Evolutionary conservation across 2,797 vertebrate genomes (phyloP).

Genomic region (Sparidentex hasta): DNA sequence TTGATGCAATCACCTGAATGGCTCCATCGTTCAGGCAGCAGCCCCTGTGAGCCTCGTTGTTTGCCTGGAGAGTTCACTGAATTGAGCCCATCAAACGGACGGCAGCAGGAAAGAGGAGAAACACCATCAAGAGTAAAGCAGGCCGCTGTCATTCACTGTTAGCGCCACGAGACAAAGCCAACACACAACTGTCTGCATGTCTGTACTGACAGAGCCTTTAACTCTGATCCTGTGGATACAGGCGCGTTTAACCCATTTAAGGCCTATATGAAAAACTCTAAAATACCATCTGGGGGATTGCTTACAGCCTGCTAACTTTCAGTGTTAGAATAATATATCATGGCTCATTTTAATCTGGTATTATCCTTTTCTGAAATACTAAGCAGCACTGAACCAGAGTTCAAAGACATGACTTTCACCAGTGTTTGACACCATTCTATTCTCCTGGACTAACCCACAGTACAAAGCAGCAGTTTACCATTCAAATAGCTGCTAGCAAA

Average conservation of each 20-base stretch:
- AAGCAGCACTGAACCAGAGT: too few relatives aligned
- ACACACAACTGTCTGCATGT: background rate
- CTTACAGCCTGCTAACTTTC: too few relatives aligned
- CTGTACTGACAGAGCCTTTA: background rate
- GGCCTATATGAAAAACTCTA: too few relatives aligned
- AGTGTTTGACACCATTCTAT: too few relatives aligned
- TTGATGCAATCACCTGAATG: constrained; percentile 59
- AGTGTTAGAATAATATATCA: too few relatives aligned
- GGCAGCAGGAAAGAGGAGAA: background rate
- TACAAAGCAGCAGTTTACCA: too few relatives aligned
- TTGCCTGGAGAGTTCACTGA: constrained; percentile 39
- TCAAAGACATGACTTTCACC: too few relatives aligned
- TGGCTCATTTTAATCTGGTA: too few relatives aligned
- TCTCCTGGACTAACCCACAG: too few relatives aligned
- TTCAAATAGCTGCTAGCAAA: too few relatives aligned
- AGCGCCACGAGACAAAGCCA: background rate
- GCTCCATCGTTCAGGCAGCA: constrained; percentile 38
- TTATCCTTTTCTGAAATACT: too few relatives aligned
- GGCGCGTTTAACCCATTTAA: background rate
- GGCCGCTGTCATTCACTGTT: constrained; percentile 22
- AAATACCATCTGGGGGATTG: too few relatives aligned
- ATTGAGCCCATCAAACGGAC: constrained; percentile 29
- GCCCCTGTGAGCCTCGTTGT: constrained; percentile 5
- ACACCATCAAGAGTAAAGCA: constrained; percentile 10
- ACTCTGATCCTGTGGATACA: background rate